These are phyloP conservation scores for Chiroxiphia lanceolata DNA, from an alignment of 2,797 vertebrate species.

Conservation along the genomic window DNA sequence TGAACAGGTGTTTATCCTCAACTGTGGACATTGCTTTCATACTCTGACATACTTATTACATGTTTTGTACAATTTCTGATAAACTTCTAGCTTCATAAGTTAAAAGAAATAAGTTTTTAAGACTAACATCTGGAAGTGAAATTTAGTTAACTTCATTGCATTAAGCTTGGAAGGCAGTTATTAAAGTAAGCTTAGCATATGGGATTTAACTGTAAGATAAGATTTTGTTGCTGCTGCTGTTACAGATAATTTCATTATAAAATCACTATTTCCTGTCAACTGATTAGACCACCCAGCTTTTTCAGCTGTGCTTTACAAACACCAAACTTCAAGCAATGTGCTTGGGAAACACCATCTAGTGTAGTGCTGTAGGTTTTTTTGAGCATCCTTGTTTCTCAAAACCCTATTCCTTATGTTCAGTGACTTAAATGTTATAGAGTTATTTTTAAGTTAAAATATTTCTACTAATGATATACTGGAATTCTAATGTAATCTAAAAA, in stretches of 20 bases:
- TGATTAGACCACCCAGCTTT: background rate
- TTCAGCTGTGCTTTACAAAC: background rate
- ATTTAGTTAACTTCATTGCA: background rate
- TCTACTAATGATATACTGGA: background rate
- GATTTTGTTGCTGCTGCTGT: background rate
- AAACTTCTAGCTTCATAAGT: background rate
- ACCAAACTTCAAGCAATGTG: background rate
- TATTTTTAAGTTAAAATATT: background rate
- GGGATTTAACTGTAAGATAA: background rate
- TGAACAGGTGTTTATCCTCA: background rate
- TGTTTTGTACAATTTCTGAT: background rate
- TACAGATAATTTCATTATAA: background rate
- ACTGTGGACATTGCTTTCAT: background rate
- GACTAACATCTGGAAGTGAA: background rate
- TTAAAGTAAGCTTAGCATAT: background rate
- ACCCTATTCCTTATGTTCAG: background rate
- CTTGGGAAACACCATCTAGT: background rate
- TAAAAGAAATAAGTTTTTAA: background rate
- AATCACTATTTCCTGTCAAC: background rate
- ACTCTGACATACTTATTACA: background rate
- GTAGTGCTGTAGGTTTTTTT: fast-evolving
- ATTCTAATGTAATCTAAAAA: background rate
- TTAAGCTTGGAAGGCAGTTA: background rate
- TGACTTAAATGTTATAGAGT: background rate
- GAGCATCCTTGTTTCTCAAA: background rate